Evolutionary conservation across 2,888 invertebrate genomes (phyloP).

Genomic region (Scaeva pyrastri): DNA sequence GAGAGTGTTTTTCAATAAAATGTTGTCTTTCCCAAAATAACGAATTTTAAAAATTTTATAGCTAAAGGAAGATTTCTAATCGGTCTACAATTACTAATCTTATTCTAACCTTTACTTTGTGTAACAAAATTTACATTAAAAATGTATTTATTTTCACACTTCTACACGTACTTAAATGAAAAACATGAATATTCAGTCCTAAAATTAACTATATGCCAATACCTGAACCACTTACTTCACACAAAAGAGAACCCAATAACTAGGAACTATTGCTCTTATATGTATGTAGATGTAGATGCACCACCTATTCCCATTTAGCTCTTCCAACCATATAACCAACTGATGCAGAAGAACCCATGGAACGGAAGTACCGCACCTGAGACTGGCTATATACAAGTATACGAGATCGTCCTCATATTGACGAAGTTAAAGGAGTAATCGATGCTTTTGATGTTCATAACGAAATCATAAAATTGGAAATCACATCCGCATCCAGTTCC

Average conservation of each 20-base stretch:
- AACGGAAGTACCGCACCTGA: constrained; percentile 49
- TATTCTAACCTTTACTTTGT: too few relatives aligned
- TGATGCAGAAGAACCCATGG: constrained; percentile 66
- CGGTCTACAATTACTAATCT: too few relatives aligned
- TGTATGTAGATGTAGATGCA: background rate
- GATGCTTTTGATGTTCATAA: constrained; percentile 73
- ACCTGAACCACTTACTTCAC: background rate
- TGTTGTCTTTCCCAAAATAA: too few relatives aligned
- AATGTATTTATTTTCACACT: too few relatives aligned
- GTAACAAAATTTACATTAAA: too few relatives aligned
- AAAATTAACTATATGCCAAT: too few relatives aligned
- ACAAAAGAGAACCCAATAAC: too few relatives aligned
- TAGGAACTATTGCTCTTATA: background rate
- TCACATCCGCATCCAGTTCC: constrained; percentile 56
- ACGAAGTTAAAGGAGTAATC: constrained; percentile 64
- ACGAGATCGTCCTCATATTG: background rate
- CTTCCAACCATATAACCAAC: constrained; percentile 33
- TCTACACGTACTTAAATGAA: too few relatives aligned
- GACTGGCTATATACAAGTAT: background rate
- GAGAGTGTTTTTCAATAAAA: too few relatives aligned
- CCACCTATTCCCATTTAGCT: constrained; percentile 5
- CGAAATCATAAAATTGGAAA: constrained; percentile 73
- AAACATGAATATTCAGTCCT: too few relatives aligned
- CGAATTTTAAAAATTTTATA: too few relatives aligned
- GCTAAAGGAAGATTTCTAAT: too few relatives aligned